phyloP scores from a whole-genome alignment of 1,140 invertebrate genomes.

The Drosophila littoralis region DNA sequence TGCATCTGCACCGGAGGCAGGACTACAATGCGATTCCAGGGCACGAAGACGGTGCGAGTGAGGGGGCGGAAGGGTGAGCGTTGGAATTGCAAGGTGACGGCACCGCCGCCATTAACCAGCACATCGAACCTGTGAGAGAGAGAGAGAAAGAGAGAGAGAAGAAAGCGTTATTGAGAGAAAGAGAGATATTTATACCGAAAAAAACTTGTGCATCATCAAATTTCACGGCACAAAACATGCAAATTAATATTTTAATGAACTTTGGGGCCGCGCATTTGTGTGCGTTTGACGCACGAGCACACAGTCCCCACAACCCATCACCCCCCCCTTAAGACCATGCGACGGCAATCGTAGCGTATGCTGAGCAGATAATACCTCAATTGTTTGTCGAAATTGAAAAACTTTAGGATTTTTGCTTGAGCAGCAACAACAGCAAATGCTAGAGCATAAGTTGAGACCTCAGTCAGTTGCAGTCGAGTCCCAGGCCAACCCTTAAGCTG shows the following conservation, averaged over 20 bases:
- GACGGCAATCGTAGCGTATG: constrained; percentile 4
- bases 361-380: constrained; percentile 73
- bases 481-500: background rate
- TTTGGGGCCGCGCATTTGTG: background rate
- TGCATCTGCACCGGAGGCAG: constrained; percentile 94
- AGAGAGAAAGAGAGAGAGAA: background rate
- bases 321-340: background rate
- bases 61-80: constrained; percentile 95
- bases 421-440: constrained; percentile 23
- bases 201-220: constrained; percentile 36
- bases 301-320: background rate
- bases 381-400: constrained; percentile 82
- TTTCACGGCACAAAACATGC: constrained; percentile 63
- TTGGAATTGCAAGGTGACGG: constrained; percentile 98
- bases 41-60: constrained; percentile 94
- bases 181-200: constrained; percentile 13
- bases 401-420: constrained; percentile 60
- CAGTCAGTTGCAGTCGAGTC: background rate
- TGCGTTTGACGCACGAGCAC: constrained; percentile 35
- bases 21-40: constrained; percentile 98
- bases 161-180: background rate
- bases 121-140: constrained; percentile 95
- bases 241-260: constrained; percentile 82
- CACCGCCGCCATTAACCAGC: constrained; percentile 99
- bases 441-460: constrained; percentile 60